These are phyloP conservation scores for Quiscalus mexicanus DNA, from an alignment of 2,113 vertebrate species.

Conservation along the genomic window DNA sequence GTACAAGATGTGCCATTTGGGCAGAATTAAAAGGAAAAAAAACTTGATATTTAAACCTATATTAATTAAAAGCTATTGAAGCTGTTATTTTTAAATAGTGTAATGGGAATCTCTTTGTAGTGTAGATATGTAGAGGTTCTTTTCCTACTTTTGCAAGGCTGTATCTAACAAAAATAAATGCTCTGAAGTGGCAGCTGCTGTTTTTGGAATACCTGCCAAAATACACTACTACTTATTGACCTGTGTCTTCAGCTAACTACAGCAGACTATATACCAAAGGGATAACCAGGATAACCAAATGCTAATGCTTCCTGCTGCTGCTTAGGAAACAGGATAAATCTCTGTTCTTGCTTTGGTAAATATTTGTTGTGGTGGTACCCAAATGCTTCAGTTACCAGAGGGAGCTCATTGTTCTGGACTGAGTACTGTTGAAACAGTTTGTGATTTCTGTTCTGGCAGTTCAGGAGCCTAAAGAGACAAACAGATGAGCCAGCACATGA, in stretches of 20 bases:
- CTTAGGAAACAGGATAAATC: not conserved
- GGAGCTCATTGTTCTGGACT: not conserved
- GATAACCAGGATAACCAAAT: not conserved
- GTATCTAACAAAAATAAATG: not conserved
- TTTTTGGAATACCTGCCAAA: slow-evolving; percentile 9
- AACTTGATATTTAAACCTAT: not conserved
- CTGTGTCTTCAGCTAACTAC: not conserved
- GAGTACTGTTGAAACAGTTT: not conserved
- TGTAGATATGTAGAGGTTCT: not conserved
- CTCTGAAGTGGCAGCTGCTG: not conserved
- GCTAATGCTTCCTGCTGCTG: not conserved
- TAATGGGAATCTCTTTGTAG: not conserved
- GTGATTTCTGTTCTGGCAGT: slow-evolving; percentile 35
- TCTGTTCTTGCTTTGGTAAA: not conserved
- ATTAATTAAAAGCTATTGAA: not conserved
- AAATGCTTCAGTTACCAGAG: slow-evolving; percentile 3
- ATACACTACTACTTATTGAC: not conserved
- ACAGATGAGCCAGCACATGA: slow-evolving; percentile 18
- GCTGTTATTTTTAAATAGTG: not conserved
- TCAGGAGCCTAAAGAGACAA: slow-evolving; percentile 18
- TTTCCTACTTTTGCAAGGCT: not conserved
- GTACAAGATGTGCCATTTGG: not conserved
- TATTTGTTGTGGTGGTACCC: slow-evolving; percentile 28
- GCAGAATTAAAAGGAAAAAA: not conserved
- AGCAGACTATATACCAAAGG: not conserved